Evolutionary conservation across 2,888 invertebrate species (phyloP), one percentile per base, ranked within the genome.

Genomic region (Drosophila ustulata): DNA sequence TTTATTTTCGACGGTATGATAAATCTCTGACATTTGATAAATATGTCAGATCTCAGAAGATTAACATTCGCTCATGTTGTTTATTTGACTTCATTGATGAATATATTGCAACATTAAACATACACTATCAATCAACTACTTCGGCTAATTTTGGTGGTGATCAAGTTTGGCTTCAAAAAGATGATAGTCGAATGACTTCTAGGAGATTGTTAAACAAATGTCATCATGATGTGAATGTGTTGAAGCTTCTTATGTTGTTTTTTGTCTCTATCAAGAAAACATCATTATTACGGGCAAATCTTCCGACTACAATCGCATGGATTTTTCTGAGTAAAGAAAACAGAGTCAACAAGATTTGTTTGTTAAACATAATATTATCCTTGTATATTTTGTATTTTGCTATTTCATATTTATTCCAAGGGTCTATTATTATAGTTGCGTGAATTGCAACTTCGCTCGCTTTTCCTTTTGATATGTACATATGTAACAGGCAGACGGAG

Each of bases 41-140:
- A 37, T n/a, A 7, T 51, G 34, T 51, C 37, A 37, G 37, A 51
- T 51, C n/a, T 11, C n/a, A 25, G 3, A n/a, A 55, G 23, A 43
- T 37, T 18, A 55, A n/a, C 23, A 30, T 18, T 30, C 4, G 23
- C 23, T 25, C 32, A 43, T 55, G 43, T 43, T 55, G 18, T 55
- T n/a, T 25, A 18, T 55, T 55, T 8, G 30, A 32, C 30, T 55
- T 43, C 23, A 43, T 32, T 45, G 23, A 43, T 45, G 30, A 32
- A 55, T 25, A 23, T 23, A n/a, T 32, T 55, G 43, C 7, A 43
- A 8, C 30, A 55, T 18, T 43, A 43, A 53, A 53, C 11, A 41
- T 43, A 28, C n/a, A 7, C 43, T n/a, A 43, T 55, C n/a, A 55
- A 55, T 55, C 32, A 45, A 23, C n/a, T 30, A 7, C 23, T n/a